phyloP scores from a whole-genome alignment of 2,888 invertebrate species.

The Ornithoptera priamus region DNA sequence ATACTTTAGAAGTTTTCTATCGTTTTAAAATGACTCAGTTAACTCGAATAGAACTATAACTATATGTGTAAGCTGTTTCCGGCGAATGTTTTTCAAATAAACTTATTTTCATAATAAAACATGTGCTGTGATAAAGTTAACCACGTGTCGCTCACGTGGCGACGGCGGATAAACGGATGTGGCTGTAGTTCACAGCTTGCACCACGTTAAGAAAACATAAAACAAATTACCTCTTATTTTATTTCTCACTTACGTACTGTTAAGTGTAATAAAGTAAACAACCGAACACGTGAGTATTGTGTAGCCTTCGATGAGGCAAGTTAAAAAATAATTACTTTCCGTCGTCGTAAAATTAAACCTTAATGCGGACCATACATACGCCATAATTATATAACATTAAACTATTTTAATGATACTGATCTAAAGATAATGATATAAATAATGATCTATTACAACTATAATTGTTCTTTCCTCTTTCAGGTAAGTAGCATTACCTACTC shows the following conservation, averaged over 20 bases:
- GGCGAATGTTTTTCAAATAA: not conserved
- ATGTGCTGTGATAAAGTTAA: slow-evolving; percentile 11
- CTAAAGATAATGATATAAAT: not conserved
- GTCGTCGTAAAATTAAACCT: too few relatives aligned
- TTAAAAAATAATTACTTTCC: slow-evolving; percentile 4
- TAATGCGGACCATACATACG: too few relatives aligned
- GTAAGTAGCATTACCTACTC: not conserved
- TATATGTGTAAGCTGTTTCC: not conserved
- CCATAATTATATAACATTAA: too few relatives aligned
- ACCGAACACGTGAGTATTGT: slow-evolving; percentile 18
- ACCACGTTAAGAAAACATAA: slow-evolving; percentile 20
- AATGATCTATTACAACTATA: not conserved
- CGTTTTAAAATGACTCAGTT: not conserved
- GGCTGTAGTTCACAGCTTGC: slow-evolving; percentile 33
- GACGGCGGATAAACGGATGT: slow-evolving; percentile 41
- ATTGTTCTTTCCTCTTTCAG: not conserved
- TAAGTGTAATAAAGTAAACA: slow-evolving; percentile 16
- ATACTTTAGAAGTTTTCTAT: not conserved
- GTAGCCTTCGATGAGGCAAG: not conserved
- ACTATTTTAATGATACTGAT: not conserved
- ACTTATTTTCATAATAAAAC: slow-evolving; percentile 3
- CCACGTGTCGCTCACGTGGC: slow-evolving; percentile 42
- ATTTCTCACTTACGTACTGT: slow-evolving; percentile 5
- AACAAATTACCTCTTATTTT: slow-evolving; percentile 15
- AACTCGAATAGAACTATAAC: not conserved